Base-by-base conservation (phyloP, 92 coral and sea anemone genomes). In the Parazoanthus darwini region DNA sequence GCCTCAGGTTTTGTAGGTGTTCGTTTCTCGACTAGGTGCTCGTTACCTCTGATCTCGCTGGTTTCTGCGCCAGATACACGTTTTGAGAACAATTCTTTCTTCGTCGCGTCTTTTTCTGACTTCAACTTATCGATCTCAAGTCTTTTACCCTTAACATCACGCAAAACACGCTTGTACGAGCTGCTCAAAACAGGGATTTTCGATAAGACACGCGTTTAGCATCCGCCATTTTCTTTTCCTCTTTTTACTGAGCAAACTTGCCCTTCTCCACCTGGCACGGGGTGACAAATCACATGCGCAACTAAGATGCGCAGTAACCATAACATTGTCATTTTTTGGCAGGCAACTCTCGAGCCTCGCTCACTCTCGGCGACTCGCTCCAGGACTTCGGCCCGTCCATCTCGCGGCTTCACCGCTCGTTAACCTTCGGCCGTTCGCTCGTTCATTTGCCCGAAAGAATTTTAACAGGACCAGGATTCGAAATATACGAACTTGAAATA, bases 111-210 rank as follows among this genome's bases (percentile, higher is more conserved):
- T 8, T 25, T 78, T 8, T 78, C 82, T 18, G 66, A 15, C 38
- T 78, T 51, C 16, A 50, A 23, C 38, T 46, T n/a, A 1, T 78
- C 67, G 9, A 78, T 78, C 18, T 78, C 67, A 7, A 8, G 63
- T n/a, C 67, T 78, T 46, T 78, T 78, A 14, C 36, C 16, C 26
- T 78, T 78, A 7, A 78, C 82, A 42, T 50, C 82, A 6, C 20
- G 58, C 29, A 78, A 48, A 78, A 78, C 82, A 44, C 82, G 42
- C 50, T 44, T 78, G 29, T 78, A 78, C 1, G 63, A 25, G 38
- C 58, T 23, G 58, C 58, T 48, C 0, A 78, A 20, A 78, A 78
- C 38, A n/a, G 58, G 82, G 58, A 78, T 77, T 77, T 77, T 43
- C 10, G 81, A 77, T 42, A 59, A 59, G 81, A 74, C 48, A 74